Conservation (phyloP, 2,888 invertebrate genomes). For the Mantis religiosa region DNA sequence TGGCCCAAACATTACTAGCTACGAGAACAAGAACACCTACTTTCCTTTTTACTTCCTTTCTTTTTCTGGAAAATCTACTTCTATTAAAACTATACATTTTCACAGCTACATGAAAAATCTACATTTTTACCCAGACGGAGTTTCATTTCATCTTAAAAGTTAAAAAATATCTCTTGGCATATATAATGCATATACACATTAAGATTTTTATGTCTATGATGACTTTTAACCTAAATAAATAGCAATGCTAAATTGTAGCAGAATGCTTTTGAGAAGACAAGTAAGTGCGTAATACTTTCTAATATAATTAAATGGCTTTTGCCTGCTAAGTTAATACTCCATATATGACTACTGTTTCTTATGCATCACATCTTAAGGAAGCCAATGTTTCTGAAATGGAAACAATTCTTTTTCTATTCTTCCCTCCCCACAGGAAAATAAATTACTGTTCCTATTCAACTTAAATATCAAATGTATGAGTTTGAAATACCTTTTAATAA, state of each 20-base stretch:
- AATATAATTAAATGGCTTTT: neutral
- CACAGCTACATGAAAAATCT: neutral
- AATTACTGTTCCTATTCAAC: neutral
- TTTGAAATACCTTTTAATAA: no score
- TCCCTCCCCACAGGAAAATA: neutral
- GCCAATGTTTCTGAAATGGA: neutral
- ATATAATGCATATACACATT: neutral
- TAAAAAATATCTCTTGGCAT: constrained; percentile 14
- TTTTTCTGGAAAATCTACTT: neutral
- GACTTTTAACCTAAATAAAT: neutral
- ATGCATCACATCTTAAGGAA: neutral
- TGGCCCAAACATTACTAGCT: neutral
- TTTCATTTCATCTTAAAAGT: neutral
- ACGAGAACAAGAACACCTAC: neutral
- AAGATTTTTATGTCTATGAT: neutral
- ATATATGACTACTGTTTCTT: neutral
- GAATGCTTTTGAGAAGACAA: neutral
- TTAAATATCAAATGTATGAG: neutral
- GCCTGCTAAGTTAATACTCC: neutral
- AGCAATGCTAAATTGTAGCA: neutral
- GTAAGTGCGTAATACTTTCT: neutral
- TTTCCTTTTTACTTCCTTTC: neutral
- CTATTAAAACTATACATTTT: neutral
- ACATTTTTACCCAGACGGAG: constrained; percentile 1
- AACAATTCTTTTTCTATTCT: neutral